Evolutionary conservation across 92 coral and sea anemone species (phyloP).

Genomic region (Parazoanthus swiftii): DNA sequence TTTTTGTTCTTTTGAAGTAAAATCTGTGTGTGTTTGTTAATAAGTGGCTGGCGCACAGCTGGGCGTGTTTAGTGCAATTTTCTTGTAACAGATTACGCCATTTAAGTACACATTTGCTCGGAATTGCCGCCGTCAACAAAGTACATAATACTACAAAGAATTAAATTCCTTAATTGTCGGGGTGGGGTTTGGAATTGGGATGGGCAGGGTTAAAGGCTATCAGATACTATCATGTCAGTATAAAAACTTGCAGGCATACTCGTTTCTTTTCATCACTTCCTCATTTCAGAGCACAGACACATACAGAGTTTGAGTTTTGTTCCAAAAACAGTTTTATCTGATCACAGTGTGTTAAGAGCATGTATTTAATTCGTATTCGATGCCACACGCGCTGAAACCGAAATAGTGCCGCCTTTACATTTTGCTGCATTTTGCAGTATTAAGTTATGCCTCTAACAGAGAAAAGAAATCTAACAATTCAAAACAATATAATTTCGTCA

Average conservation of each 20-base stretch:
- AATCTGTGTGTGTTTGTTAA: neutral
- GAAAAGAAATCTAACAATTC: neutral
- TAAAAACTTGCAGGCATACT: neutral
- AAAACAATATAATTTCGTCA: neutral
- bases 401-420: neutral
- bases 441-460: neutral
- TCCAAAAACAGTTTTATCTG: neutral
- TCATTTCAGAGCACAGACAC: conserved; percentile 8
- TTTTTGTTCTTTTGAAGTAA: too few relatives aligned
- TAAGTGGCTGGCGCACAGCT: neutral
- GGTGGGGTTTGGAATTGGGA: neutral
- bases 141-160: neutral
- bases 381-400: neutral
- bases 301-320: neutral
- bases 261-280: conserved; percentile 44
- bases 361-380: neutral
- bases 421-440: neutral
- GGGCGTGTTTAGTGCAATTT: neutral
- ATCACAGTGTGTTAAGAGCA: neutral
- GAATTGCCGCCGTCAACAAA: neutral
- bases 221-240: neutral
- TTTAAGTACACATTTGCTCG: too few relatives aligned
- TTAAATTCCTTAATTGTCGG: neutral
- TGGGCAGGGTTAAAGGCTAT: neutral
- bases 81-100: too few relatives aligned